Conservation (phyloP, 2,797 vertebrate genomes). For the Coracias cyanogaster region DNA sequence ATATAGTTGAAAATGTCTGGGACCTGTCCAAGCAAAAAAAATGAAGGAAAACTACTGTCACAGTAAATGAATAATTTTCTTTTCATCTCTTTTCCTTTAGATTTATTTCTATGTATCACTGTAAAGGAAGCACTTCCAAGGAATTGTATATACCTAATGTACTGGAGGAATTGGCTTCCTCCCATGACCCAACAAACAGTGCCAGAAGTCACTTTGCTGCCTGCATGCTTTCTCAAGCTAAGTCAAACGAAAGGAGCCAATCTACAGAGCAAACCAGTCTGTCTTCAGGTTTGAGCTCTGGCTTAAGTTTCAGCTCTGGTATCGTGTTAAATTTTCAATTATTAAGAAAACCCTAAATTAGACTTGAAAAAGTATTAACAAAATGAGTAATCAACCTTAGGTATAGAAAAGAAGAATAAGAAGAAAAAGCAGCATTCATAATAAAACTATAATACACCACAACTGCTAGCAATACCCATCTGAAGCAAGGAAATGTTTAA, state of each 20-base stretch:
- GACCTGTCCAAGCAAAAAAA: neutral
- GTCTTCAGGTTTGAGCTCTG: neutral
- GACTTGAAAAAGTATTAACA: neutral
- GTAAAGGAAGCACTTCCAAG: neutral
- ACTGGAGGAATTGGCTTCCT: neutral
- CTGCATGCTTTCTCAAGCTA: neutral
- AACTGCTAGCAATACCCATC: neutral
- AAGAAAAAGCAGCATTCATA: neutral
- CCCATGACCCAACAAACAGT: neutral
- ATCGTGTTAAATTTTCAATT: neutral
- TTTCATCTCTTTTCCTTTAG: neutral
- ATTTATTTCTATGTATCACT: neutral
- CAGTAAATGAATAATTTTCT: neutral
- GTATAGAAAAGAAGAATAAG: too few species aligned
- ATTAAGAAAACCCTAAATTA: neutral
- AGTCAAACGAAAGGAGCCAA: slow-evolving; percentile 4
- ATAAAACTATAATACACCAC: neutral
- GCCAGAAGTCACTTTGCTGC: neutral
- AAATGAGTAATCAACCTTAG: neutral
- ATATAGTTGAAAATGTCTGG: neutral
- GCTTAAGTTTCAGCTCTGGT: neutral
- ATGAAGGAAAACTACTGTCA: neutral
- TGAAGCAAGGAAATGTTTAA: neutral
- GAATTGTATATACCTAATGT: neutral
- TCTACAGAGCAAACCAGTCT: neutral